Evolutionary conservation across 2,797 vertebrate genomes (phyloP).

Genomic region (Etheostoma nigrum): DNA sequence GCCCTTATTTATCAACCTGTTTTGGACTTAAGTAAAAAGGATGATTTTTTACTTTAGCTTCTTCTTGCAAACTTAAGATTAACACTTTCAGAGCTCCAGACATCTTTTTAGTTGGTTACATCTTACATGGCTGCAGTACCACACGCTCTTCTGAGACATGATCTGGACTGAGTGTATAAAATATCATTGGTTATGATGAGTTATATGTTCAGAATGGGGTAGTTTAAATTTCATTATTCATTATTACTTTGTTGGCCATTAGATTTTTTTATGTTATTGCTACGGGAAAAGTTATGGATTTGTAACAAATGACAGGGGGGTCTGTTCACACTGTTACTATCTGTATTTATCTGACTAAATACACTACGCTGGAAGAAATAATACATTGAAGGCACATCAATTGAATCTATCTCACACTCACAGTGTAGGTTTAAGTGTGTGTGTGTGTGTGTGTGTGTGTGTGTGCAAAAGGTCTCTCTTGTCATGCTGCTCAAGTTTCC

Average conservation of each 20-base stretch:
- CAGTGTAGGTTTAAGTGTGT: background rate
- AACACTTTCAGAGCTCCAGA: background rate
- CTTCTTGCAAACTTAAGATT: background rate
- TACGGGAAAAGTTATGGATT: background rate
- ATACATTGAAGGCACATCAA: background rate
- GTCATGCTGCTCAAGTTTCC: conserved; percentile 65
- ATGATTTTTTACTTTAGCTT: background rate
- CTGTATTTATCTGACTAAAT: background rate
- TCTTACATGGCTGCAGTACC: background rate
- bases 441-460: background rate
- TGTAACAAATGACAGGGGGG: background rate
- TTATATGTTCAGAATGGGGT: background rate
- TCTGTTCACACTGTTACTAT: background rate
- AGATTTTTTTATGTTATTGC: background rate
- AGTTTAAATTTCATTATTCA: background rate
- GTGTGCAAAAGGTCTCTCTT: conserved; percentile 27
- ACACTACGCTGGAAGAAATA: background rate
- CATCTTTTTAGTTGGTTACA: background rate
- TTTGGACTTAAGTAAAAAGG: background rate
- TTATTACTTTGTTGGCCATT: background rate
- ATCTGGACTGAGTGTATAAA: background rate
- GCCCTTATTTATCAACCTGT: background rate
- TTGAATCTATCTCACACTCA: conserved; percentile 2
- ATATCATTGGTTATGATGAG: background rate
- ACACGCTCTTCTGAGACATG: background rate